A percentile compares a stretch with the other conserved stretches of the same genome.
Conservation (phyloP, 2,797 vertebrate genomes). For the Lagocephalus sceleratus region DNA sequence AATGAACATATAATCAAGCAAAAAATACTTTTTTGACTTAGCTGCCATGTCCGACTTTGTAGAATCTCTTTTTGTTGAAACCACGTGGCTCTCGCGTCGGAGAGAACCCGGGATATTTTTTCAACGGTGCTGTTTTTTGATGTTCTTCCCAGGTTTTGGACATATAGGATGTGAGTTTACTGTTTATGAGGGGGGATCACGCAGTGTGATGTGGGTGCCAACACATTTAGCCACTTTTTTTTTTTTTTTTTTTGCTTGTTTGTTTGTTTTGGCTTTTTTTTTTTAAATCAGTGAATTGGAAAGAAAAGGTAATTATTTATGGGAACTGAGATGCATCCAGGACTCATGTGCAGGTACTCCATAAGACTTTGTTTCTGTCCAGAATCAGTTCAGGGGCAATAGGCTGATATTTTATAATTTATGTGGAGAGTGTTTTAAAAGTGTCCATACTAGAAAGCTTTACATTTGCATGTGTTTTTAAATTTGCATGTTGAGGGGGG, state of each 20-base stretch:
- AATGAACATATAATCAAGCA: conserved; percentile 63
- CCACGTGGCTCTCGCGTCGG: conserved; percentile 55
- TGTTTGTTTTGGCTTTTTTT: no score
- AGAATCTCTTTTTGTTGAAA: conserved; percentile 58
- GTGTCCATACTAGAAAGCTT: conserved; percentile 68
- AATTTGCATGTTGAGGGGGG: conserved; percentile 68
- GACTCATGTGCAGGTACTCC: conserved; percentile 34
- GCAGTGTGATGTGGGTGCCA: no score
- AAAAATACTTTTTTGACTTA: conserved; percentile 57
- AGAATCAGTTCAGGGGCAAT: conserved; percentile 65
- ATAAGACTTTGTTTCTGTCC: conserved; percentile 45
- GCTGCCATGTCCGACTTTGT: conserved; percentile 64
- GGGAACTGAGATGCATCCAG: conserved; percentile 17
- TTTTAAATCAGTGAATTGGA: conserved; percentile 33
- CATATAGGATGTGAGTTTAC: conserved; percentile 41
- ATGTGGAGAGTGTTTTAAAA: conserved; percentile 61
- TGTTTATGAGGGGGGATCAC: no score
- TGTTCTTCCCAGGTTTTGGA: conserved; percentile 64
- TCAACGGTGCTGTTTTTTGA: conserved; percentile 72
- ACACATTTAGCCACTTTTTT: neutral
- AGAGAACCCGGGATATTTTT: conserved; percentile 61
- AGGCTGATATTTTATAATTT: conserved; percentile 67
- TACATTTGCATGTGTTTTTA: conserved; percentile 75
- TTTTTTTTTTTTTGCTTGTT: no score
- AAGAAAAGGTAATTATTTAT: conserved; percentile 25